Conservation (phyloP, 2,888 invertebrate genomes). For the Falcaria lacertinaria region DNA sequence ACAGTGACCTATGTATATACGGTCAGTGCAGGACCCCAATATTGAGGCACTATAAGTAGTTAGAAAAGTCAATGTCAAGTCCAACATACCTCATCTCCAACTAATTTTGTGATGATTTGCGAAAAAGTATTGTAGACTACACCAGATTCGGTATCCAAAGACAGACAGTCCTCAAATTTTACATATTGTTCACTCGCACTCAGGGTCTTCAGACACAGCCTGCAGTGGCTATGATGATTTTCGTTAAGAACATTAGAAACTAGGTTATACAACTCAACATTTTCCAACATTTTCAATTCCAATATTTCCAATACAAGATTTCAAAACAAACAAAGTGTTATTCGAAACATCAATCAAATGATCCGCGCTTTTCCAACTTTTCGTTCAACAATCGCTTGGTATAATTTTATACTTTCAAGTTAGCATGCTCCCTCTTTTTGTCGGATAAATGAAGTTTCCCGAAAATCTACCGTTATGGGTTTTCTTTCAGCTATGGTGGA, state of each 20-base stretch:
- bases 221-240: constrained; percentile 58
- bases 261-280: constrained; percentile 39
- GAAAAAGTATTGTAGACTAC: constrained; percentile 30
- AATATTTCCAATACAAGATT: neutral
- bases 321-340: constrained; percentile 10
- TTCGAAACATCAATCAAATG: constrained; percentile 18
- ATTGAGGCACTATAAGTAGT: too few relatives aligned
- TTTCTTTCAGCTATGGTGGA: too few relatives aligned
- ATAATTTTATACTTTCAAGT: too few relatives aligned
- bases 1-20: too few relatives aligned
- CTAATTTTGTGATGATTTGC: constrained; percentile 35
- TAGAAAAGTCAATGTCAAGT: too few relatives aligned
- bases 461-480: too few relatives aligned
- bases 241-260: constrained; percentile 53
- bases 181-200: constrained; percentile 35
- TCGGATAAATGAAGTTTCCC: too few relatives aligned
- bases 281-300: constrained; percentile 29
- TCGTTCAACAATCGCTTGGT: constrained; percentile 53
- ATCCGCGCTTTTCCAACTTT: constrained; percentile 40
- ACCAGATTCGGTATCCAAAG: constrained; percentile 25
- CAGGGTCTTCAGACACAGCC: constrained; percentile 56
- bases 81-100: constrained; percentile 42
- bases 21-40: too few relatives aligned
- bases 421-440: too few relatives aligned
- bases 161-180: constrained; percentile 49